Conservation (phyloP, 2,113 vertebrate species). For the Cebus imitator region DNA sequence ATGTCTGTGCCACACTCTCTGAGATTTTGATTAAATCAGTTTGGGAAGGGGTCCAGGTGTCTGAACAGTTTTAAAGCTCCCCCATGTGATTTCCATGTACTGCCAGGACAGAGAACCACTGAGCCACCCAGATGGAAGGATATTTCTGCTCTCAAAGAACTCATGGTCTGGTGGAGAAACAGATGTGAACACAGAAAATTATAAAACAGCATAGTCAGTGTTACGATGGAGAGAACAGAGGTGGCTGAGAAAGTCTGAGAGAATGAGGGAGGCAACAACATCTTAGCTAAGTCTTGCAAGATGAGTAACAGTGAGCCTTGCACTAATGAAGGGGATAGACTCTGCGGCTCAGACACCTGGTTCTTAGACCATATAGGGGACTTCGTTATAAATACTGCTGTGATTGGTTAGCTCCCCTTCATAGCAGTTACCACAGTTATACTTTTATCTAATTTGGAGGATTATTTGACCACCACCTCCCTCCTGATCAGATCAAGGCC, state of each 20-base stretch:
- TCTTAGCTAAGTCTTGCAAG: neutral
- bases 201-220: neutral
- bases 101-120: neutral
- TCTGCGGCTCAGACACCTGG: neutral
- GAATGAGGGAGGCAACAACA: neutral
- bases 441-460: neutral
- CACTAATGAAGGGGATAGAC: neutral
- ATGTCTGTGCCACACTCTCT: neutral
- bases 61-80: neutral
- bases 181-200: neutral
- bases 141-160: neutral
- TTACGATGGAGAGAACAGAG: neutral
- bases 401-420: neutral
- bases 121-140: neutral
- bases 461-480: neutral
- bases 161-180: neutral
- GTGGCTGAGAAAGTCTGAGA: neutral
- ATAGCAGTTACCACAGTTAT: neutral
- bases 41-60: neutral
- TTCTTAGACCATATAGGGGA: neutral
- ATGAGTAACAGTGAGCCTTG: neutral
- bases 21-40: neutral
- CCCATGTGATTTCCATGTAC: neutral
- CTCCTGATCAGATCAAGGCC: neutral
- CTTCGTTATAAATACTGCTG: neutral